phyloP scores from a whole-genome alignment of 1,140 invertebrate genomes.

The Leptestheria dahalacensis region DNA sequence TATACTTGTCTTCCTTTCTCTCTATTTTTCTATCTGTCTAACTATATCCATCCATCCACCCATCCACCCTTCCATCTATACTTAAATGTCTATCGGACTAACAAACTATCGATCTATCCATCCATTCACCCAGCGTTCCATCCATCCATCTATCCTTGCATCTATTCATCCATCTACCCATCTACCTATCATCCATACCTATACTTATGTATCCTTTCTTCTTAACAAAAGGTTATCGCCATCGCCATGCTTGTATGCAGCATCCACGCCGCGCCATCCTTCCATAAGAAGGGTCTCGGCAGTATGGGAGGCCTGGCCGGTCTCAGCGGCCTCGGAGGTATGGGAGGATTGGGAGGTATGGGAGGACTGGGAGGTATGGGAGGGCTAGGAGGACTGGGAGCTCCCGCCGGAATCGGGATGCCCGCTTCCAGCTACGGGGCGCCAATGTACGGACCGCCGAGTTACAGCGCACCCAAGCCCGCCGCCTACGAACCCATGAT shows the following conservation, averaged over 20 bases:
- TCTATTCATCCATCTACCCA: no score
- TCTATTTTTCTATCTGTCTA: no score
- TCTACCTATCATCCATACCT: no score
- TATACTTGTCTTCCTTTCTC: no score
- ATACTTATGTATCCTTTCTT: no score
- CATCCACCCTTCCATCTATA: no score
- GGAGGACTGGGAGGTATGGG: background rate
- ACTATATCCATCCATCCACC: no score
- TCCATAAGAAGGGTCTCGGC: background rate
- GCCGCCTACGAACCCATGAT: background rate
- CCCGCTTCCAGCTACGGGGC: background rate
- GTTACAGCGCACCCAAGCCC: background rate
- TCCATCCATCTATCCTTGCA: no score
- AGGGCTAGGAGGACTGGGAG: background rate
- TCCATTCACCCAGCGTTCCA: no score
- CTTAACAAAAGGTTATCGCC: background rate
- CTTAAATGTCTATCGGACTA: no score
- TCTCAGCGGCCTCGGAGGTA: background rate
- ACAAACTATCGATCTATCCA: no score
- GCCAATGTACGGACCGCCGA: background rate
- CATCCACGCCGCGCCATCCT: background rate
- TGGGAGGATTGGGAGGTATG: background rate
- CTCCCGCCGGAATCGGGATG: background rate
- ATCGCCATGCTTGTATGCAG: background rate
- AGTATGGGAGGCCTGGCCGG: background rate